Evolutionary conservation across 2,113 vertebrate species (phyloP), one percentile per base, ranked within the genome.

Genomic region (Cynoglossus semilaevis): DNA sequence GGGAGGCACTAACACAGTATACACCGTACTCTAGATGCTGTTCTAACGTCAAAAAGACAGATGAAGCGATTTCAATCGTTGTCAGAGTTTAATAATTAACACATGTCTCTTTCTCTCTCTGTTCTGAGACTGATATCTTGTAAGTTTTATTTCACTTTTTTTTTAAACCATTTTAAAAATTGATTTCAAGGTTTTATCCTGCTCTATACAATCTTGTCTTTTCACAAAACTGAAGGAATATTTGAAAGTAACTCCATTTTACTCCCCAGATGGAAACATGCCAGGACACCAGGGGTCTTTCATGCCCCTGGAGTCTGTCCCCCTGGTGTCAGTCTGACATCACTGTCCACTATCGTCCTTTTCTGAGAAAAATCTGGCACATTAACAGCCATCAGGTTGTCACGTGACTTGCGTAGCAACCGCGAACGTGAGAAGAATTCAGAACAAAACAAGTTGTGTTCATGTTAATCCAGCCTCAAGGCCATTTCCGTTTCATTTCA

Each of bases 401-500:
- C 70, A 74, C 49, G 56, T 35, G 44, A 10, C 46, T 19, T 9
- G 16, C 66, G 57, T 5, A 19, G 51, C 17, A 41, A 65, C 65
- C 19, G 66, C 15, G 56, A 47, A 43, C 53, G 46, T 66, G 41
- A 63, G 3, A 18, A 62, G 55, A 67, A 11, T 58, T 65, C 64
- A 55, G 41, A 66, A 57, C 48, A 66, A 40, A n/a, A 75, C 1
- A 48, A 55, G 10, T 9, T 63, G 58, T 46, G 34, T 67, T 72
- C 17, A 70, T 54, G 67, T 11, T 65, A 79, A 50, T 63, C 61
- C 42, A 51, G 53, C 57, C 58, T 72, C 29, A 55, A 67, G 63
- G 57, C 58, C 45, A 46, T 73, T 77, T 61, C 19, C 45, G 46
- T 37, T 72, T 65, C 18, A 48, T 54, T 78, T 63, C 43, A 51